These are phyloP conservation scores for Phalangium opilio DNA, from an alignment of 2,888 invertebrate species.

Conservation along the genomic window DNA sequence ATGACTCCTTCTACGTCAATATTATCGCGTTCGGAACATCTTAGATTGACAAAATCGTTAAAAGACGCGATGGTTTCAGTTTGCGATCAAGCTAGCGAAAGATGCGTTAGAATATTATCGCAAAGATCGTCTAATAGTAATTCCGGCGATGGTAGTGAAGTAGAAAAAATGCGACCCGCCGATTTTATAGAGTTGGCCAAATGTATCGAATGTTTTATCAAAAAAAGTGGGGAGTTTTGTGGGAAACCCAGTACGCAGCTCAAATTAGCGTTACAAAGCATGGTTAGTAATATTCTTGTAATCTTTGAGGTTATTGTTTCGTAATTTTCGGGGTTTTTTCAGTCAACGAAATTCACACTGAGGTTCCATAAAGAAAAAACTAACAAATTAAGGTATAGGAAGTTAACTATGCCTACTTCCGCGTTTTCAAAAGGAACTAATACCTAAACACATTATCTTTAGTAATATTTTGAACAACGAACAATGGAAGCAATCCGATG, in stretches of 20 bases:
- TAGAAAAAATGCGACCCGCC: conserved; percentile 51
- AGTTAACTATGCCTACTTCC: not conserved
- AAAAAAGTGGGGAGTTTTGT: conserved; percentile 55
- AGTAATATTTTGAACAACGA: conserved; percentile 70
- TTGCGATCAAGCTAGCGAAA: conserved; percentile 81
- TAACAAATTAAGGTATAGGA: conserved; percentile 48
- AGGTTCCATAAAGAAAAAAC: conserved; percentile 78
- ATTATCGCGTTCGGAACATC: conserved; percentile 39
- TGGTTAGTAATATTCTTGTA: conserved; percentile 29
- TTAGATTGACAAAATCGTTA: conserved; percentile 50
- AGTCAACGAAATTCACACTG: conserved; percentile 79
- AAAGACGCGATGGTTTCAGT: conserved; percentile 61
- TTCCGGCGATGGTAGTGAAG: conserved; percentile 13
- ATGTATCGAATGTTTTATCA: conserved; percentile 62
- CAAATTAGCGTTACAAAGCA: conserved; percentile 57
- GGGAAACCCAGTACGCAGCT: conserved; percentile 61
- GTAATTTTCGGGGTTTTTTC: conserved; percentile 37
- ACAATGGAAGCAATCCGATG: conserved; percentile 83
- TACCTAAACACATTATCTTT: conserved; percentile 9
- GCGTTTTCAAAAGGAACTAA: not conserved
- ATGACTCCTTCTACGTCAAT: no score
- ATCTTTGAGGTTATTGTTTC: no score
- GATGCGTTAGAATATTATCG: conserved; percentile 72
- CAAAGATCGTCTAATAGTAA: conserved; percentile 31
- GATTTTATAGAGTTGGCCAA: conserved; percentile 61